Evolutionary conservation across 2,797 vertebrate species (phyloP).

Genomic region (Leptoclinus maculatus): DNA sequence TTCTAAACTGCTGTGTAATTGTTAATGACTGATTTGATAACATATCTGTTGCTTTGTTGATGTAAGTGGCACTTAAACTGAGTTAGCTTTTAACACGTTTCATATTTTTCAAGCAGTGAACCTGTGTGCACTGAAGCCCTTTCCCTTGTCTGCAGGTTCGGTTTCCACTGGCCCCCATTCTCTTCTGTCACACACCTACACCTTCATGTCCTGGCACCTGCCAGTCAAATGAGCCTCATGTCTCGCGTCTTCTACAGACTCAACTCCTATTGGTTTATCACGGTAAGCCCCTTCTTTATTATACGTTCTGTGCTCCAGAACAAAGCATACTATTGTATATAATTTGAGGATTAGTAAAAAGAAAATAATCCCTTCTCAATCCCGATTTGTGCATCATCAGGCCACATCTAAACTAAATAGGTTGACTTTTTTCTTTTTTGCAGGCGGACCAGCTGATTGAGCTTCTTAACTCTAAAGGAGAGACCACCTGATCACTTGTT

Average conservation of each 20-base stretch:
- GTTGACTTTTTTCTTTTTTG: conserved; percentile 37
- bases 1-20: not conserved
- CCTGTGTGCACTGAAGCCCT: not conserved
- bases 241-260: conserved; percentile 90
- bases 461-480: conserved; percentile 85
- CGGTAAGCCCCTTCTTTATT: conserved; percentile 82
- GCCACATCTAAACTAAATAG: not conserved
- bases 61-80: not conserved
- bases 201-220: conserved; percentile 95
- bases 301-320: not conserved
- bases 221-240: conserved; percentile 91
- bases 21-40: not conserved
- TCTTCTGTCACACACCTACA: conserved; percentile 95
- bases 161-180: conserved; percentile 97
- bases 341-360: not conserved
- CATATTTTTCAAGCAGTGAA: not conserved
- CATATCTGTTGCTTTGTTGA: not conserved
- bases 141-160: conserved; percentile 86
- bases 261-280: conserved; percentile 97
- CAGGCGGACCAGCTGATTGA: conserved; percentile 94
- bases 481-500: conserved; percentile 75
- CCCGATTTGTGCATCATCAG: not conserved
- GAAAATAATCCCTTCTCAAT: not conserved
- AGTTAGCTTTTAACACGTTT: not conserved
- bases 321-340: not conserved